Percentiles rank a stretch among this genome's conserved stretches.
Evolutionary conservation across 2,113 vertebrate genomes (phyloP).

Genomic region (Orientallactaga bullata): DNA sequence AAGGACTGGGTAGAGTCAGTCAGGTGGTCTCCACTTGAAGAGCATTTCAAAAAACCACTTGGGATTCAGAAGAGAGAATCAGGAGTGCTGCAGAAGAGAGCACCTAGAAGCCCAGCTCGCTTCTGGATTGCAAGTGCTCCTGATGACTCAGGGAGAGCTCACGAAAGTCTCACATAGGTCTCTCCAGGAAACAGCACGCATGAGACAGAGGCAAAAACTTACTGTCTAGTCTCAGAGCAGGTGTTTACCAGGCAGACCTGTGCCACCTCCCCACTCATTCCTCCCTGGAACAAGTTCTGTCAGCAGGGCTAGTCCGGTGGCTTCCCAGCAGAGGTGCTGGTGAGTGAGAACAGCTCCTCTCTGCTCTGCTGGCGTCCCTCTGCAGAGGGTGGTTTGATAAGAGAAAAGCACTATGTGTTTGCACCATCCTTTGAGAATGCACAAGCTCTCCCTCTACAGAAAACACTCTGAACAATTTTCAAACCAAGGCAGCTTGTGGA

Average conservation of each 20-base stretch:
- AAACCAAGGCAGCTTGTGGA: not conserved
- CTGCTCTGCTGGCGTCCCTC: not conserved
- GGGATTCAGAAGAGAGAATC: not conserved
- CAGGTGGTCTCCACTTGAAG: not conserved
- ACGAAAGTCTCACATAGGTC: not conserved
- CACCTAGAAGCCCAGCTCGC: too few relatives aligned
- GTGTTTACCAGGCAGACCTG: not conserved
- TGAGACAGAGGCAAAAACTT: not conserved
- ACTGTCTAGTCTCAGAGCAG: not conserved
- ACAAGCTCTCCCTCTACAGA: not conserved
- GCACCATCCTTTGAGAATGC: not conserved
- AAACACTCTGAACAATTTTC: not conserved
- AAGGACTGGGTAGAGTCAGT: not conserved
- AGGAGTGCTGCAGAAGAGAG: not conserved
- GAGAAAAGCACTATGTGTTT: not conserved
- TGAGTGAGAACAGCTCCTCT: not conserved
- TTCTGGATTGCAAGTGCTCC: not conserved
- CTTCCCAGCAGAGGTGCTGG: not conserved
- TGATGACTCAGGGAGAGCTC: not conserved
- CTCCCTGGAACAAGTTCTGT: not conserved
- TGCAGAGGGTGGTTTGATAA: not conserved
- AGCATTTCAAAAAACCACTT: not conserved
- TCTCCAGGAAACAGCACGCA: accelerated
- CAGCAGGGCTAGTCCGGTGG: not conserved
- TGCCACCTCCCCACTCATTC: not conserved